Evolutionary conservation across 53 echinoderm and acorn worm species (phyloP).

Genomic region (Astropecten irregularis): DNA sequence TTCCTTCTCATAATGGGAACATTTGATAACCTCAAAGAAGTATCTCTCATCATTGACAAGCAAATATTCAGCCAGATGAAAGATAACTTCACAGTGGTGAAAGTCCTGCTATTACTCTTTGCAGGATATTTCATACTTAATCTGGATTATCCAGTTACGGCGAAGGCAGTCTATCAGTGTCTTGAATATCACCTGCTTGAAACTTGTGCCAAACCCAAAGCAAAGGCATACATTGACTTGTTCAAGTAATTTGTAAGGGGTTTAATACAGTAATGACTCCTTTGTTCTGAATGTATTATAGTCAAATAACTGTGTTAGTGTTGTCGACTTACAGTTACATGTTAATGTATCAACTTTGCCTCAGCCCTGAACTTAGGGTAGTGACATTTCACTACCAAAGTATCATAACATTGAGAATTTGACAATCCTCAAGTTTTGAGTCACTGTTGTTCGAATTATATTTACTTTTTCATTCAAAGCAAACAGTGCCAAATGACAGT

Average conservation of each 20-base stretch:
- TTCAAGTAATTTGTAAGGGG: not conserved
- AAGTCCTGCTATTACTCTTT: slow-evolving; percentile 9
- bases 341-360: not conserved
- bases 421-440: slow-evolving; percentile 33
- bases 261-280: slow-evolving; percentile 9
- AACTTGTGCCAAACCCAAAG: slow-evolving; percentile 13
- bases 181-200: slow-evolving; percentile 13
- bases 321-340: slow-evolving; percentile 3
- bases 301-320: not conserved
- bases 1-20: slow-evolving; percentile 17
- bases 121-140: slow-evolving; percentile 14
- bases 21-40: slow-evolving; percentile 13
- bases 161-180: slow-evolving; percentile 6
- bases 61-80: slow-evolving; percentile 17
- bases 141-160: slow-evolving; percentile 7
- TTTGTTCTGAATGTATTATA: not conserved
- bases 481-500: slow-evolving; percentile 28
- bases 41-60: slow-evolving; percentile 10
- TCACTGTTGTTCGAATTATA: not conserved
- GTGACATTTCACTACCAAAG: not conserved
- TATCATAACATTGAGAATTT: slow-evolving; percentile 13
- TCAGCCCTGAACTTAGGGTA: slow-evolving; percentile 13
- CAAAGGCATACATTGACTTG: slow-evolving; percentile 20
- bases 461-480: slow-evolving; percentile 4
- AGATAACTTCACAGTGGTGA: slow-evolving; percentile 3